Percentiles rank a stretch among this genome's conserved stretches.
These are phyloP conservation scores for Mohoua ochrocephala DNA, from an alignment of 2,113 vertebrate species.

Conservation along the genomic window DNA sequence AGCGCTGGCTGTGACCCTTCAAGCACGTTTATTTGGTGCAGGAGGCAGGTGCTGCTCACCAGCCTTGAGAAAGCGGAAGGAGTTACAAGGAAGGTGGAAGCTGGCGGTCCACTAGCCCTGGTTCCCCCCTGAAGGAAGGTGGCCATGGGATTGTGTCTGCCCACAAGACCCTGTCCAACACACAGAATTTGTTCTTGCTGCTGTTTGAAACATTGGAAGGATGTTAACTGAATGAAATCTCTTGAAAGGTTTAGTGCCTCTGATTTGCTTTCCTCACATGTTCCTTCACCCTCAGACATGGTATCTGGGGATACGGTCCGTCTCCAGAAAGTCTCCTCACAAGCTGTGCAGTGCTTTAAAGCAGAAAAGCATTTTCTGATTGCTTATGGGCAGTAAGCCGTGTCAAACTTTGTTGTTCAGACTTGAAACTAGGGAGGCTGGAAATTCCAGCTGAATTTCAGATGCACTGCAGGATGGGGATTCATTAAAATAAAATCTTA, in stretches of 20 bases:
- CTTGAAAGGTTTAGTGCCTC: not conserved
- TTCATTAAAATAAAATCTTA: not conserved
- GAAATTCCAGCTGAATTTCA: not conserved
- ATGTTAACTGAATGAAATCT: not conserved
- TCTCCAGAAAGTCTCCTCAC: not conserved
- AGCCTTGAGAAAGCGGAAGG: not conserved
- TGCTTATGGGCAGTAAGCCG: not conserved
- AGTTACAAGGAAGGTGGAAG: not conserved
- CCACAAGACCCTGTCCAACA: not conserved
- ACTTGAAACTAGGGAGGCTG: not conserved
- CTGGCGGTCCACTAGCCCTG: not conserved
- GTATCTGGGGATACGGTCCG: not conserved
- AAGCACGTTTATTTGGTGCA: not conserved
- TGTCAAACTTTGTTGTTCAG: not conserved
- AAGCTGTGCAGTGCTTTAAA: not conserved
- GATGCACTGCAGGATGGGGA: not conserved
- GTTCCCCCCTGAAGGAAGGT: rapidly evolving
- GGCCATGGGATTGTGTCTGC: not conserved
- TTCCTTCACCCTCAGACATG: not conserved
- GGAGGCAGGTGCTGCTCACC: not conserved
- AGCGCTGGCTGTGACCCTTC: not conserved
- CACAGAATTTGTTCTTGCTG: not conserved
- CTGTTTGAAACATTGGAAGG: not conserved
- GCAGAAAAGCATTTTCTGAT: not conserved
- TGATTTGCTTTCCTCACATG: not conserved